phyloP scores from a whole-genome alignment of 1,140 invertebrate genomes.

The Tyrophagus putrescentiae region DNA sequence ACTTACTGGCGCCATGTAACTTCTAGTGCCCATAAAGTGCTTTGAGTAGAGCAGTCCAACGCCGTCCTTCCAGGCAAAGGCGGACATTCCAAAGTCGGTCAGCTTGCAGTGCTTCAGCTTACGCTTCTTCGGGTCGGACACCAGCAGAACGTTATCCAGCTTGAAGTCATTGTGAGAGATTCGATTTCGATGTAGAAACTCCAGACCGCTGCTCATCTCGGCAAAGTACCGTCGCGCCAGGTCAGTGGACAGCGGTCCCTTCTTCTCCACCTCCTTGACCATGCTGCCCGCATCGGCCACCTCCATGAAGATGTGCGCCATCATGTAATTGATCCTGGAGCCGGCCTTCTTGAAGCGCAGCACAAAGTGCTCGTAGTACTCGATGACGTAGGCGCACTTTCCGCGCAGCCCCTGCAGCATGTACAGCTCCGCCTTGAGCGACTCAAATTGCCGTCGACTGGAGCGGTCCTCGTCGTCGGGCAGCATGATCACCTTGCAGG shows the following conservation, averaged over 20 bases:
- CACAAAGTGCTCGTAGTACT: background rate
- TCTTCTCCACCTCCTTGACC: background rate
- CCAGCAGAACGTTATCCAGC: background rate
- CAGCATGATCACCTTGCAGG: background rate
- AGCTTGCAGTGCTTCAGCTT: background rate
- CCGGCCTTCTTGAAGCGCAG: background rate
- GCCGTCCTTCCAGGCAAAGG: constrained; percentile 5
- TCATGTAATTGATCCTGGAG: no score
- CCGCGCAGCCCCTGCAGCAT: background rate
- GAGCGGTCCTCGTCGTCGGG: background rate
- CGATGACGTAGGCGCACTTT: background rate
- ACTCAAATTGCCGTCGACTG: background rate
- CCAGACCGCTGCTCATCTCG: background rate
- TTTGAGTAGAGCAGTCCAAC: constrained; percentile 2
- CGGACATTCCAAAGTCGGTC: constrained; percentile 4
- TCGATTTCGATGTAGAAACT: background rate
- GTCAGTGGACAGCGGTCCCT: background rate
- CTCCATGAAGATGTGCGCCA: constrained; percentile 1
- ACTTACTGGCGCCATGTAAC: constrained; percentile 6
- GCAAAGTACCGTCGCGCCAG: background rate
- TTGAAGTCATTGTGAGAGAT: background rate
- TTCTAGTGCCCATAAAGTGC: background rate
- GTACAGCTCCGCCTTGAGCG: background rate
- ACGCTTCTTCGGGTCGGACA: background rate
- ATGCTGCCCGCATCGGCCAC: background rate